These are phyloP conservation scores for Acrossocheilus wenchowensis DNA, from an alignment of 2,797 vertebrate species.

Conservation along the genomic window DNA sequence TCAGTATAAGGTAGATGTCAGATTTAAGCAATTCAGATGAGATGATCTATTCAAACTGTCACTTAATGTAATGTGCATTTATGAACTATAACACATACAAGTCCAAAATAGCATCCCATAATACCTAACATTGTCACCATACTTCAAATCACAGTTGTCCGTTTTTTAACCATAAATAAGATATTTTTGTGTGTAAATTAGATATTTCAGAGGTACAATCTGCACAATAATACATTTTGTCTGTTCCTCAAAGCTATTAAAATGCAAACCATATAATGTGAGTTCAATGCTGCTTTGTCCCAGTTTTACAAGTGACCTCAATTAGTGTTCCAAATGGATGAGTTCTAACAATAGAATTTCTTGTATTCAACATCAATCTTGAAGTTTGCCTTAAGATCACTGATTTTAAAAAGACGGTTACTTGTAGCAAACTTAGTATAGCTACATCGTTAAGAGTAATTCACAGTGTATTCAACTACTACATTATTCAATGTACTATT, in stretches of 20 bases:
- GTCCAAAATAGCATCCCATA: not conserved
- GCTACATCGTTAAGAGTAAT: not conserved
- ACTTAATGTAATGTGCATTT: not conserved
- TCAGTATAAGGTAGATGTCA: not conserved
- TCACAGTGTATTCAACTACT: not conserved
- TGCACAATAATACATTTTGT: conserved; percentile 3
- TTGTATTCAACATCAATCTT: not conserved
- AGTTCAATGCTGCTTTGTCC: not conserved
- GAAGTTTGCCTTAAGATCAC: not conserved
- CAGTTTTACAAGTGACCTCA: not conserved
- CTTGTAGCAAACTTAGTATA: not conserved
- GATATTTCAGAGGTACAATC: not conserved
- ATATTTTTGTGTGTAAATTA: not conserved
- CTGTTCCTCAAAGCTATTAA: not conserved
- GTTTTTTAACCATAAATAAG: not conserved
- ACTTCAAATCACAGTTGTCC: not conserved
- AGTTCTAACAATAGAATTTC: not conserved
- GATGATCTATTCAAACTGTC: not conserved
- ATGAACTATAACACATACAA: not conserved
- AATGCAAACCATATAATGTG: not conserved
- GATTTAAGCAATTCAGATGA: not conserved
- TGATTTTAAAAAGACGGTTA: not conserved
- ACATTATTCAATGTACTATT: not conserved
- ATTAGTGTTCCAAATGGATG: too few species aligned
- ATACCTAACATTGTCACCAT: not conserved